Conservation (phyloP, 1,140 invertebrate genomes). For the Brachionus paranguensis region DNA sequence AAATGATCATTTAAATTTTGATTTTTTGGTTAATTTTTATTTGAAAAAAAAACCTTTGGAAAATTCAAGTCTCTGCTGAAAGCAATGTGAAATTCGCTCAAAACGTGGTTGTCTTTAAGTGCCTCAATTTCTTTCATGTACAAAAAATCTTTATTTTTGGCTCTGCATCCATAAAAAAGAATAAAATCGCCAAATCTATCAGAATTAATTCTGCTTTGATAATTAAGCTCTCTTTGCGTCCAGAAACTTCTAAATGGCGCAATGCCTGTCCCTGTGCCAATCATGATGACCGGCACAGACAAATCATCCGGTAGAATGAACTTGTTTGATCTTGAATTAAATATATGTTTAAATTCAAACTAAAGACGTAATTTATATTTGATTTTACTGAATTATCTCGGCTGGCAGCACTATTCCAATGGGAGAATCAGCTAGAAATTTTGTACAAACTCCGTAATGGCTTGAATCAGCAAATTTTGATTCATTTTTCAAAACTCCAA, state of each 20-base stretch:
- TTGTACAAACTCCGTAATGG: conserved; percentile 87
- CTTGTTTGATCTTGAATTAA: conserved; percentile 43
- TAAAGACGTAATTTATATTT: conserved; percentile 51
- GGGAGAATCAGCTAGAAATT: conserved; percentile 63
- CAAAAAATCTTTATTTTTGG: conserved; percentile 69
- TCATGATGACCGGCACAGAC: conserved; percentile 24
- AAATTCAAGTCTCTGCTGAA: conserved; percentile 73
- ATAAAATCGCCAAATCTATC: conserved; percentile 67
- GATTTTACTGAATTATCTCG: conserved; percentile 75
- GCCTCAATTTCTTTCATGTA: conserved; percentile 75
- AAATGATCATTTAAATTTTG: background rate
- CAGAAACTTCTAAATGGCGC: conserved; percentile 37
- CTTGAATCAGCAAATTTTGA: conserved; percentile 64
- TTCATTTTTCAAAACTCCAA: conserved; percentile 79
- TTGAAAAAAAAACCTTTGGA: conserved; percentile 49
- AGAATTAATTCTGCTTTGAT: background rate
- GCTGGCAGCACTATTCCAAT: conserved; percentile 60
- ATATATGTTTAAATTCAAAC: conserved; percentile 47
- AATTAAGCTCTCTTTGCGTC: background rate
- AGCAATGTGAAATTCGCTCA: conserved; percentile 74
- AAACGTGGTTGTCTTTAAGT: conserved; percentile 66
- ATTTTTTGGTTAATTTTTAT: too few species aligned
- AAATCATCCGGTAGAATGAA: background rate
- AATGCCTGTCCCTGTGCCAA: conserved; percentile 10
- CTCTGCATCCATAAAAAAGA: conserved; percentile 84